A percentile compares a stretch with the other conserved stretches of the same genome.
phyloP scores from a whole-genome alignment of 2,888 invertebrate genomes.

The Cheilosia grossa region DNA sequence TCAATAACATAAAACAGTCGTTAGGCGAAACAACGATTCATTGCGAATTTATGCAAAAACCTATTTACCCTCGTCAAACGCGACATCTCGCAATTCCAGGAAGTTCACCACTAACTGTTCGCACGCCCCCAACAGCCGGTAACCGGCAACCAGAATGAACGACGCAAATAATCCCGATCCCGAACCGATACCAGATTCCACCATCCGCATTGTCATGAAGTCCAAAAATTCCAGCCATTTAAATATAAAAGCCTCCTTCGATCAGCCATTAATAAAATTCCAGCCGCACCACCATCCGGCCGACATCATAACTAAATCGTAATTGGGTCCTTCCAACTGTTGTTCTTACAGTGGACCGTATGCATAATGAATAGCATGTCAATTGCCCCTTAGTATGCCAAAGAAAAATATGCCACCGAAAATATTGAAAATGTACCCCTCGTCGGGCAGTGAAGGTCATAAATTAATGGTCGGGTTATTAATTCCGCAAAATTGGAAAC shows the following conservation, averaged over 20 bases:
- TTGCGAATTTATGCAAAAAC: constrained; percentile 63
- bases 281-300: background rate
- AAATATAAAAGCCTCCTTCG: constrained; percentile 56
- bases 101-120: constrained; percentile 36
- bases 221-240: constrained; percentile 55
- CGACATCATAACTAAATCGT: constrained; percentile 63
- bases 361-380: constrained; percentile 35
- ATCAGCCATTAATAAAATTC: constrained; percentile 56
- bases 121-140: background rate
- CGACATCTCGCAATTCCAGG: constrained; percentile 13
- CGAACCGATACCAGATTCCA: no score
- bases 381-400: background rate
- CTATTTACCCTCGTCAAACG: constrained; percentile 22
- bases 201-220: background rate
- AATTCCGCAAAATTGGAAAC: constrained; percentile 68
- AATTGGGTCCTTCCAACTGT: constrained; percentile 67
- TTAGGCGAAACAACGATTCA: constrained; percentile 46
- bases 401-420: constrained; percentile 28
- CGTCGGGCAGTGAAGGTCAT: constrained; percentile 44
- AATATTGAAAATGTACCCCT: constrained; percentile 13
- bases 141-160: background rate
- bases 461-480: constrained; percentile 69
- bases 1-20: constrained; percentile 3
- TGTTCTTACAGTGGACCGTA: constrained; percentile 56
- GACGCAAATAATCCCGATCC: constrained; percentile 7